Evolutionary conservation across 2,888 invertebrate species (phyloP), one percentile per base, ranked within the genome.

Genomic region (Galerucella nymphaeae): DNA sequence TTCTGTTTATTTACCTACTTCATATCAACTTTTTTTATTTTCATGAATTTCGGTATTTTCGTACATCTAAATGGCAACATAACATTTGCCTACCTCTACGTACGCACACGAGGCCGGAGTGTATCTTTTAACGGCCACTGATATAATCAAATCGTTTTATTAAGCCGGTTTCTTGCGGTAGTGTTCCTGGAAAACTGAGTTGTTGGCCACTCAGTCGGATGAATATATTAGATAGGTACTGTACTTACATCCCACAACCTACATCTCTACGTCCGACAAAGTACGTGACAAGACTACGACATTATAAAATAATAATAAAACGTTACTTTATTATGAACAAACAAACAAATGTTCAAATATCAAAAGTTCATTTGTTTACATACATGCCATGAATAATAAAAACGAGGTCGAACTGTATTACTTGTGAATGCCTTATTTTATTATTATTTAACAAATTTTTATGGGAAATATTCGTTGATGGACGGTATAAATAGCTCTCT

Each of bases 111-210:
- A 64, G 63, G 53, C 64, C 73, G 18, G 53, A 62, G 42, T 66
- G 64, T 66, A 67, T 67, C 58, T 73, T 67, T 66, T 16, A 70
- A 58, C 66, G 70, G 53, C 73, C 67, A 45, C 75, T 74, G 77
- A 77, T 77, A 66, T 75, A 69, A 78, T 78, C 76, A 76, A 76
- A 76, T 74, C 70, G 71, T 75, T 75, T 78, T 73, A 73, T 72
- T 77, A 74, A 72, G 73, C 77, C 66, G 72, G 76, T 78, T 77
- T 74, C 53, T 72, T 72, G 62, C 69, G 66, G 57, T 61, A 66
- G 41, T 71, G 41, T 75, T 75, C 75, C 73, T 73, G 75, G 75
- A 75, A 75, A 55, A 74, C 50, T 18, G 30, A 69, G 71, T 71
- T 66, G 69, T 75, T 71, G 66, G 66, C 73, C 66, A 71, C 55